phyloP scores from a whole-genome alignment of 2,888 invertebrate species.

The Thumatha senex region DNA sequence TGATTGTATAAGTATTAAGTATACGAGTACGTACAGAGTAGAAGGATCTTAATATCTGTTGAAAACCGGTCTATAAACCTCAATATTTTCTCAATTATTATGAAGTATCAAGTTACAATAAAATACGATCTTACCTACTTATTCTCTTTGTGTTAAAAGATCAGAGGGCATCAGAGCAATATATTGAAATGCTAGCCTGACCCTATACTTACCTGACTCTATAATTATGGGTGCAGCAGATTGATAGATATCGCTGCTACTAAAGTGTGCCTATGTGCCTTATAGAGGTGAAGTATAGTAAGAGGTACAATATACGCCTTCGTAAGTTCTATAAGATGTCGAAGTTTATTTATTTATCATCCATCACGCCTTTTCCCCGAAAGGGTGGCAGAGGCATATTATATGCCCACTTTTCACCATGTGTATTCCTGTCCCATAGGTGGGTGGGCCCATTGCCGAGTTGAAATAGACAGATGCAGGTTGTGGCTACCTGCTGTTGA shows the following conservation, averaged over 20 bases:
- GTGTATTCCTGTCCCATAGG: too few species aligned
- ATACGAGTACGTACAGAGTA: too few species aligned
- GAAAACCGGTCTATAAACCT: neutral
- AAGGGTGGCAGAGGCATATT: too few species aligned
- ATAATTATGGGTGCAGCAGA: conserved; percentile 19
- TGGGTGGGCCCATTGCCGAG: too few species aligned
- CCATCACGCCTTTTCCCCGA: too few species aligned
- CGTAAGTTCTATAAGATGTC: neutral
- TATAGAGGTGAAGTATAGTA: conserved; percentile 3
- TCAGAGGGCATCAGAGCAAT: conserved; percentile 18
- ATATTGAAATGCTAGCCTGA: conserved; percentile 25
- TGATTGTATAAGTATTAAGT: too few species aligned
- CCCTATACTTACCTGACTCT: conserved; percentile 12
- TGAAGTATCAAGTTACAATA: neutral
- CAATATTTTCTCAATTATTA: neutral
- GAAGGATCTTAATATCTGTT: too few species aligned
- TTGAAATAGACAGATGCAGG: too few species aligned
- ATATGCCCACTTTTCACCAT: too few species aligned
- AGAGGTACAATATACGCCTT: neutral
- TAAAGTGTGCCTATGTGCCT: conserved; percentile 7
- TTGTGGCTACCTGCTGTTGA: too few species aligned
- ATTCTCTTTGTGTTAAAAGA: conserved; percentile 18
- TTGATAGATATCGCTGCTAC: conserved; percentile 26
- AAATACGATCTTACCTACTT: neutral
- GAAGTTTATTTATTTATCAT: neutral